Conservation (phyloP, 2,113 vertebrate species). For the Platysternon megacephalum region DNA sequence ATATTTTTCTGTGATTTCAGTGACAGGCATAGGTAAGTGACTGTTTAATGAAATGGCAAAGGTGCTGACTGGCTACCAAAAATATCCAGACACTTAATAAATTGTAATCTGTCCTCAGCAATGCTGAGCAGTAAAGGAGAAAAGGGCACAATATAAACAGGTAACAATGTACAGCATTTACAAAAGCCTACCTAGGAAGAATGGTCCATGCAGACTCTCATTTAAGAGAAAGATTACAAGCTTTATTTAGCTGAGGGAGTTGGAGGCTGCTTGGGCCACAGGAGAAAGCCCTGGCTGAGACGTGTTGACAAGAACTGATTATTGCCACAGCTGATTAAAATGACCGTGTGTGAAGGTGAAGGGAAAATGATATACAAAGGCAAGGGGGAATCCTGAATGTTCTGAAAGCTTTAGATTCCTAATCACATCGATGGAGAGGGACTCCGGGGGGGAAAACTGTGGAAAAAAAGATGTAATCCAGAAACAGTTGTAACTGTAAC, state of each 20-base stretch:
- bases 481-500: background rate
- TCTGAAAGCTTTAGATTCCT: background rate
- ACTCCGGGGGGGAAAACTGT: background rate
- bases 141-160: background rate
- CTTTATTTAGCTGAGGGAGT: accelerated
- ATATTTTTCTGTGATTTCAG: background rate
- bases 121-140: background rate
- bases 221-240: background rate
- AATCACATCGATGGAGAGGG: background rate
- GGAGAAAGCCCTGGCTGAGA: background rate
- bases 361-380: background rate
- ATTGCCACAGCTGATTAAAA: background rate
- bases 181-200: background rate
- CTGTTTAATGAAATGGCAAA: background rate
- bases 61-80: background rate
- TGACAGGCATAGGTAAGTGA: background rate
- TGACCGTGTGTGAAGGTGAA: background rate
- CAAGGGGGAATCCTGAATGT: background rate
- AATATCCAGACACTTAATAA: background rate
- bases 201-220: background rate
- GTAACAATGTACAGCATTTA: background rate
- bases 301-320: background rate
- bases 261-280: background rate
- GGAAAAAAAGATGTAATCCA: background rate
- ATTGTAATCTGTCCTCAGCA: background rate